These are phyloP conservation scores for Himantopus leucocephalus DNA, from an alignment of 2,113 vertebrate species.

Conservation along the genomic window DNA sequence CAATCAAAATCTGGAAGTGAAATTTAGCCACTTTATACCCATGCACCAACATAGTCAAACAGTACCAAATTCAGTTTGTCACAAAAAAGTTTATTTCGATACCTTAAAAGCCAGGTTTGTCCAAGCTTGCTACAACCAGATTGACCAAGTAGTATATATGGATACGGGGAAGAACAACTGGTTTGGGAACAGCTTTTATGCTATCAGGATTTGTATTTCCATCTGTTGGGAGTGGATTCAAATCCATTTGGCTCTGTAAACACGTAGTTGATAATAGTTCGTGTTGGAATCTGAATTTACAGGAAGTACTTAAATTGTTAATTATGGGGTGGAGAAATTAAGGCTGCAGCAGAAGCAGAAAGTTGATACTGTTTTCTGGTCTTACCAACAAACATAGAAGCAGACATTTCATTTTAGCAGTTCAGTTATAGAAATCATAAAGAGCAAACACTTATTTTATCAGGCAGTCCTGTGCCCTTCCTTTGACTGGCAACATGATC, in stretches of 20 bases:
- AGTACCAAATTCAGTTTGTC: not conserved
- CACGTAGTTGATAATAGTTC: not conserved
- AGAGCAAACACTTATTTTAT: not conserved
- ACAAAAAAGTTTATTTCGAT: not conserved
- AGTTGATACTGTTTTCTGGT: not conserved
- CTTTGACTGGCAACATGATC: not conserved
- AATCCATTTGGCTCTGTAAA: conserved; percentile 17
- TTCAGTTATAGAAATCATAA: not conserved
- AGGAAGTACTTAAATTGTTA: conserved; percentile 14
- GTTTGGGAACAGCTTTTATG: not conserved
- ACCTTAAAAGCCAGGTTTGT: not conserved
- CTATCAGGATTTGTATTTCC: conserved; percentile 14
- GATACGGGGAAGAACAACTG: not conserved
- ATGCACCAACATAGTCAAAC: not conserved
- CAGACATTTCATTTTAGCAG: not conserved
- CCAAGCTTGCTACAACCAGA: not conserved
- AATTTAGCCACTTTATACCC: not conserved
- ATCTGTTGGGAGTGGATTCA: conserved; percentile 38
- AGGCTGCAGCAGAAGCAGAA: not conserved
- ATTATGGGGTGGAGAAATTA: not conserved
- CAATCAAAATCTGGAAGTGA: not conserved
- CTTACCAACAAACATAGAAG: not conserved
- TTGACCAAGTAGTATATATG: not conserved
- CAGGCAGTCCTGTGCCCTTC: not conserved
- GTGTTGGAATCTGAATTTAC: not conserved